Evolutionary conservation across 2,888 invertebrate species (phyloP).

Genomic region (Lordiphosa fenestrarum): DNA sequence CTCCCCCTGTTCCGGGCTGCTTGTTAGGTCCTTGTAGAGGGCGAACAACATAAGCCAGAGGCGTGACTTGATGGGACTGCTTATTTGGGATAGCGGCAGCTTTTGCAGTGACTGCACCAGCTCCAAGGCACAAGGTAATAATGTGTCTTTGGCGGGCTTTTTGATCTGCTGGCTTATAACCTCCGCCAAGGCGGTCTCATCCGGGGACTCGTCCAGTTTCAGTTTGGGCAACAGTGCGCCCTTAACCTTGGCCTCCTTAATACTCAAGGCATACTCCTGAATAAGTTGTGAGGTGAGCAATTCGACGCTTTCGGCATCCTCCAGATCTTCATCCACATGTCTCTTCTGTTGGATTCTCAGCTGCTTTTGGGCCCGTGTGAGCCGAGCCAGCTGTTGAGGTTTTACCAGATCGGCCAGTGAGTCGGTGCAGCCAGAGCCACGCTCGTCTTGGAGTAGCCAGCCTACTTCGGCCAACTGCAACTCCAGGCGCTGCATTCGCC

Average conservation of each 20-base stretch:
- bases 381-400: slow-evolving; percentile 56
- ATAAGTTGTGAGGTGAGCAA: slow-evolving; percentile 58
- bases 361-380: slow-evolving; percentile 64
- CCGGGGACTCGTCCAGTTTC: slow-evolving; percentile 23
- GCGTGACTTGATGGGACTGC: slow-evolving; percentile 55
- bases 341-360: slow-evolving; percentile 21
- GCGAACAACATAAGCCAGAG: slow-evolving; percentile 71
- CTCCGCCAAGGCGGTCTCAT: neutral
- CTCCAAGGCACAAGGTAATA: slow-evolving; percentile 28
- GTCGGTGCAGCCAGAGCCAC: slow-evolving; percentile 30
- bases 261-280: slow-evolving; percentile 41
- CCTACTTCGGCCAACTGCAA: slow-evolving; percentile 61
- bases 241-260: slow-evolving; percentile 29
- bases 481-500: slow-evolving; percentile 70
- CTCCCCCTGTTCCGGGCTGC: slow-evolving; percentile 25
- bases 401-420: slow-evolving; percentile 43
- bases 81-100: slow-evolving; percentile 68
- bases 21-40: slow-evolving; percentile 66
- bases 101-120: slow-evolving; percentile 53
- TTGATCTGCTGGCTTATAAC: slow-evolving; percentile 25
- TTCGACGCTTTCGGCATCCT: slow-evolving; percentile 69
- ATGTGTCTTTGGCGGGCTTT: slow-evolving; percentile 8
- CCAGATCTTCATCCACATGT: slow-evolving; percentile 3
- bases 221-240: slow-evolving; percentile 34
- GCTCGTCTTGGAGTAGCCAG: slow-evolving; percentile 45